These are phyloP conservation scores for Phymorhynchus buccinoides DNA, from an alignment of 1,140 invertebrate species.

Conservation along the genomic window DNA sequence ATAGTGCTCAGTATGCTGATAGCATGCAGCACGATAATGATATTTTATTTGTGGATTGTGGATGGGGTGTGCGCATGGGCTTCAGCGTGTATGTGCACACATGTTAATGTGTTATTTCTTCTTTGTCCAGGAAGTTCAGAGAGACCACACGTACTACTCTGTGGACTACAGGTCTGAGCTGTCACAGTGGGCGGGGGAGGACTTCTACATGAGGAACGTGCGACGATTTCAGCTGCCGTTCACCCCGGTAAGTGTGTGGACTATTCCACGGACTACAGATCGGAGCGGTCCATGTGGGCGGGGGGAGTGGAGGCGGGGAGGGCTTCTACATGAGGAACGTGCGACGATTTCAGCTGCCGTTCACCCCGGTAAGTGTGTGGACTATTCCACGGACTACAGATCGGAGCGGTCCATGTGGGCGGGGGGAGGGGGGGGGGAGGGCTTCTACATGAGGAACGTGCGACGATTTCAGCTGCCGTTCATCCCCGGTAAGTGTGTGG, in stretches of 20 bases:
- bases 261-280: constrained; percentile 84
- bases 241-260: constrained; percentile 64
- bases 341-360: constrained; percentile 88
- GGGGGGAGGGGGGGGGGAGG: constrained; percentile 81
- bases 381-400: constrained; percentile 84
- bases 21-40: too few relatives aligned
- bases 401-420: constrained; percentile 87
- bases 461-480: too few relatives aligned
- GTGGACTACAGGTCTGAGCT: constrained; percentile 86
- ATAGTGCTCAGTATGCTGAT: too few relatives aligned
- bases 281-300: constrained; percentile 86
- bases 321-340: constrained; percentile 89
- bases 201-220: constrained; percentile 89
- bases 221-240: constrained; percentile 89
- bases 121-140: constrained; percentile 82
- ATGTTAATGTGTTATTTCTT: background rate
- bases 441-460: constrained; percentile 88
- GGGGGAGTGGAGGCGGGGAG: constrained; percentile 85
- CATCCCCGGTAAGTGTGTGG: too few relatives aligned
- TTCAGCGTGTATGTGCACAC: too few relatives aligned
- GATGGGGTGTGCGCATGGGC: too few relatives aligned
- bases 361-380: constrained; percentile 68
- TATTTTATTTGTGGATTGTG: too few relatives aligned
- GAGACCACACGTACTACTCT: constrained; percentile 85
- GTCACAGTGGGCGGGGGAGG: constrained; percentile 83